Base-by-base conservation (phyloP, 1,140 invertebrate genomes). In the Apis dorsata region DNA sequence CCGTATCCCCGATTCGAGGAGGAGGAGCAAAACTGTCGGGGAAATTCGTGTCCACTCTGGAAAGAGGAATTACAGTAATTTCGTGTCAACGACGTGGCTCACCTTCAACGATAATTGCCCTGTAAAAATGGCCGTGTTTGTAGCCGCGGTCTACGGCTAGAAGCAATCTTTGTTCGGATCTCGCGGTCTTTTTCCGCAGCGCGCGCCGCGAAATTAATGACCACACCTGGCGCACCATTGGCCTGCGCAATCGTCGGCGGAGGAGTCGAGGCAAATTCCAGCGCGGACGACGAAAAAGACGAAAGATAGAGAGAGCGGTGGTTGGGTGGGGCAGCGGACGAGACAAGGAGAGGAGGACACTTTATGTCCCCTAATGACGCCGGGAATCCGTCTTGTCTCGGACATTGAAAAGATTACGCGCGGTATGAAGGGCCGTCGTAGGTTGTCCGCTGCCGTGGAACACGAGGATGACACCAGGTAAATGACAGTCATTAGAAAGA, bases 401-500 rank as follows among this genome's bases (percentile, higher is more conserved):
- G 77, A 83, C 79, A 79, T 86, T 82, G 81, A 86, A 86, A 86
- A 88, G 84, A 81, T 78, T 82, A 69, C 81, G 73, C n/a, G 79
- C 86, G 44, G 83, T 78, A 79, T 51, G 79, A 66, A 68, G 70
- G 68, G 60, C 51, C 73, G 76, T 86, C 69, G 77, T 66, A 59
- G 79, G 77, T 82, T 75, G 81, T 75, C 60, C 79, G 78, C 74
- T 76, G 83, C 75, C 72, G 78, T 74, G 74, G 78, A 75, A 87
- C 80, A 84, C 72, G 77, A 72, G 65, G 66, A 82, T 66, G 84
- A 85, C 83, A 86, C 70, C 71, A 51, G 75, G 80, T 86, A 90
- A 90, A 90, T 90, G 89, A 91, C 83, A 86, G 85, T 89, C 83
- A 88, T 91, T 91, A 86, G 86, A 81, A 72, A 76, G 79, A 86